A percentile compares a stretch with the other conserved stretches of the same genome.
Conservation (phyloP, 1,140 invertebrate genomes). For the Leucophenga varia region DNA sequence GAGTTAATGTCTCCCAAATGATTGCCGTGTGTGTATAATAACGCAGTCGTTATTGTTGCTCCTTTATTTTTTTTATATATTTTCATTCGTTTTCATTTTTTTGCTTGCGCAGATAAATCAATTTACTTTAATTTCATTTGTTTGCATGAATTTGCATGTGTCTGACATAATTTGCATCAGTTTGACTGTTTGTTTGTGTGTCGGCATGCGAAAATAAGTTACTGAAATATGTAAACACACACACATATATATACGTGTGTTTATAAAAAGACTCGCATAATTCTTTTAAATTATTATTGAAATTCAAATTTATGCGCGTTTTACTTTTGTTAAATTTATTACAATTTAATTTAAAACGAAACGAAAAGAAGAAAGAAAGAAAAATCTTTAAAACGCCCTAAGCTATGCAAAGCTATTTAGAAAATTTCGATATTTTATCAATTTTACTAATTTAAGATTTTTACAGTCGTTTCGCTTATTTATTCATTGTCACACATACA, state of each 20-base stretch:
- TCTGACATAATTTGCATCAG: slow-evolving; percentile 5
- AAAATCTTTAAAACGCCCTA: no score
- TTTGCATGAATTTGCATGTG: slow-evolving; percentile 41
- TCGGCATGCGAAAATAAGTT: slow-evolving; percentile 9
- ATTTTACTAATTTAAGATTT: no score
- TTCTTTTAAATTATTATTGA: slow-evolving; percentile 16
- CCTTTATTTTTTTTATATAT: slow-evolving; percentile 11
- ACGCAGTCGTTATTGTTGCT: slow-evolving; percentile 8
- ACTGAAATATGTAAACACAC: slow-evolving; percentile 23
- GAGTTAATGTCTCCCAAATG: slow-evolving; percentile 48
- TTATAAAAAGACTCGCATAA: slow-evolving; percentile 28
- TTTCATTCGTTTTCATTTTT: slow-evolving; percentile 8
- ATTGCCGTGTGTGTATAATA: slow-evolving; percentile 8
- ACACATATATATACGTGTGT: no score
- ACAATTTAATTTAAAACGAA: no score
- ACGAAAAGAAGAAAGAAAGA: no score
- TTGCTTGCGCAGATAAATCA: slow-evolving; percentile 42
- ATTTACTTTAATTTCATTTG: slow-evolving; percentile 52
- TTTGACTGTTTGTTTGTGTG: background rate
- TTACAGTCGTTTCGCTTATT: slow-evolving; percentile 16
- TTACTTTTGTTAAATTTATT: background rate
- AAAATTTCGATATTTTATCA: background rate
- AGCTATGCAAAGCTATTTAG: slow-evolving; percentile 11
- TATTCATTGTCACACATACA: slow-evolving; percentile 4
- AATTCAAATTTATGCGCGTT: slow-evolving; percentile 24